Conservation (phyloP, 2,797 vertebrate species). For the Lacerta viridis region DNA sequence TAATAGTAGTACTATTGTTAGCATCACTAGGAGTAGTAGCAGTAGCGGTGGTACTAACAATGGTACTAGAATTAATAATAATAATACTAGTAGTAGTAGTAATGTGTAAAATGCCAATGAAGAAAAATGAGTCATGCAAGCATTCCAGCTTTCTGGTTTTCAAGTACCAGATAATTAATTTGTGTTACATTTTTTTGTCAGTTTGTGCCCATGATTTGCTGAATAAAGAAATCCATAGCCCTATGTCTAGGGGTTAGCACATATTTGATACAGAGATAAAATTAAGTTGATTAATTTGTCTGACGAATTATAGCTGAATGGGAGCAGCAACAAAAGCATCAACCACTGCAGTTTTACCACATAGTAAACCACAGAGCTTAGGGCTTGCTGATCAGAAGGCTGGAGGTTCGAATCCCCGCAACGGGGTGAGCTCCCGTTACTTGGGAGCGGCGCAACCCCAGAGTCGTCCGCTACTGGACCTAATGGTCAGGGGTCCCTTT, state of each 20-base stretch:
- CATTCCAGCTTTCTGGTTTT: background rate
- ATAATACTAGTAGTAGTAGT: background rate
- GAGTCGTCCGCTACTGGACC: too few species aligned
- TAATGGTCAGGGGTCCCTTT: too few species aligned
- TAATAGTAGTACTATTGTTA: too few species aligned
- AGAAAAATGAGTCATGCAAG: conserved; percentile 15
- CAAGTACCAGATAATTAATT: conserved; percentile 10
- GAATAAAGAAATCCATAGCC: background rate
- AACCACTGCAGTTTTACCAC: conserved; percentile 29
- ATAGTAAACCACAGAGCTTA: conserved; percentile 20
- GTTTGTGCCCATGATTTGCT: background rate
- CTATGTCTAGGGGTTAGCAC: background rate
- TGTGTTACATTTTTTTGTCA: background rate
- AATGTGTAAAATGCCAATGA: accelerated
- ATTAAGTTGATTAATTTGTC: conserved; percentile 39
- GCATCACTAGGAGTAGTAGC: too few species aligned
- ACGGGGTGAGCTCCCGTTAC: too few species aligned
- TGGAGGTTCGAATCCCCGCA: too few species aligned
- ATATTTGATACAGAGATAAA: background rate
- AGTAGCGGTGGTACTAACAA: too few species aligned
- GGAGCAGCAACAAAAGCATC: conserved; percentile 53
- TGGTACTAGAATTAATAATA: too few species aligned
- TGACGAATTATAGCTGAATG: conserved; percentile 39
- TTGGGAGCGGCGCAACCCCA: too few species aligned
- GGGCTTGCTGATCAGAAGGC: too few species aligned